These are phyloP conservation scores for Heterohyrax brucei DNA, from an alignment of 2,797 vertebrate species.

Conservation along the genomic window DNA sequence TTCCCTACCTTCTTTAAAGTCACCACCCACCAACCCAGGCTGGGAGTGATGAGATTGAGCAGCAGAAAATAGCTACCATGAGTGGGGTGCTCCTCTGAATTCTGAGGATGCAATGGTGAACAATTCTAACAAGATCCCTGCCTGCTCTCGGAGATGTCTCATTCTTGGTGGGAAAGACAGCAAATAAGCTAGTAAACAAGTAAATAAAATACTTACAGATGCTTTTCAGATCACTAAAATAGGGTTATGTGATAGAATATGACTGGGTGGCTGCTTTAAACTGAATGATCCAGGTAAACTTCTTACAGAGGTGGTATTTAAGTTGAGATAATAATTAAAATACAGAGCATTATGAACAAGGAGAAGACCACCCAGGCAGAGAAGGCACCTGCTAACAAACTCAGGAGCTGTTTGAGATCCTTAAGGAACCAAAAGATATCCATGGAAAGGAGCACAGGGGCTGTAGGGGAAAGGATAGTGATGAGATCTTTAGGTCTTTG, in stretches of 20 bases:
- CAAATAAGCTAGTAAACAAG: neutral
- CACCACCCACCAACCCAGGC: neutral
- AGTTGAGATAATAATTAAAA: neutral
- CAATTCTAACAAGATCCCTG: neutral
- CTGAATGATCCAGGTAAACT: neutral
- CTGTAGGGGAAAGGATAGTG: neutral
- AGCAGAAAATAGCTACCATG: neutral
- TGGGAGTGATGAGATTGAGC: neutral
- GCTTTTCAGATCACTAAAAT: neutral
- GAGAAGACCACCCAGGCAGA: neutral
- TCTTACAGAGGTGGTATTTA: neutral
- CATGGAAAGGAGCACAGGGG: neutral
- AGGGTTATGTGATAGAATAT: neutral
- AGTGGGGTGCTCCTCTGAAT: no score
- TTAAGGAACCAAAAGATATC: neutral
- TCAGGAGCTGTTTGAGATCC: neutral
- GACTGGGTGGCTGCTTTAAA: neutral
- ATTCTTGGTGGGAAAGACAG: neutral
- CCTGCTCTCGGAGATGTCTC: neutral
- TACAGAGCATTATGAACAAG: neutral
- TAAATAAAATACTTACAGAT: neutral
- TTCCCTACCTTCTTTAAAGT: neutral
- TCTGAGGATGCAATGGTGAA: neutral
- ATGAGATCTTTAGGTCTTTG: neutral
- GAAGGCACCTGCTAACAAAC: neutral